Evolutionary conservation across 1,140 invertebrate species (phyloP), one percentile per base, ranked within the genome.

Genomic region (Drosophila nigromelanica): DNA sequence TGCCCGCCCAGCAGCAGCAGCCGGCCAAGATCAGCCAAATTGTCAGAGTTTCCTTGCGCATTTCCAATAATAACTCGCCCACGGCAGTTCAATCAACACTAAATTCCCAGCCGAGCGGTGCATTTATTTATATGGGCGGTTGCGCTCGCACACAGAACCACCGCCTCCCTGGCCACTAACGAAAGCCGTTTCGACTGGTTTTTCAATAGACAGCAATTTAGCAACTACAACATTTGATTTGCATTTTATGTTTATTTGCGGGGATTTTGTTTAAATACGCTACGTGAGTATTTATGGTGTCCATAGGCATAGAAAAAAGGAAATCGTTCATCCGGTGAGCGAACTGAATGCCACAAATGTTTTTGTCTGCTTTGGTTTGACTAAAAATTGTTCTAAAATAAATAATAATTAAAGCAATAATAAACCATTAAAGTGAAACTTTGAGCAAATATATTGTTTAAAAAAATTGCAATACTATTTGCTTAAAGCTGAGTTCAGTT

Each of bases 51-150:
- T 43, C 40, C 4, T 52, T 54, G 18, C 68, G 78, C 82, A 86
- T 87, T 86, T 70, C 27, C 59, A 45, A 51, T 62, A 51, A 30
- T 61, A 63, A 73, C 47, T 71, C 68, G 62, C 55, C 75, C 58
- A 50, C 35, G 67, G 45, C 76, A 15, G 21, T 48, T 62, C 52
- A 60, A 59, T 48, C 72, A 52, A 64, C 74, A 87, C 82, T 87
- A 79, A 87, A 24, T 70, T 47, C 54, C 68, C 43, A 37, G 56
- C 66, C 47, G 12, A 11, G 50, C 10, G 39, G 15, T 79, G 33
- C 63, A 72, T 52, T 79, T 70, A 69, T 70, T 78, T 87, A 89
- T 71, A 74, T 50, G 68, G 54, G 15, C n/a, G n/a, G n/a, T n/a
- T n/a, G n/a, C n/a, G n/a, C n/a, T n/a, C 68, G 61, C 73, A 69